These are phyloP conservation scores for Belonocnema kinseyi DNA, from an alignment of 1,140 invertebrate genomes.

Conservation along the genomic window DNA sequence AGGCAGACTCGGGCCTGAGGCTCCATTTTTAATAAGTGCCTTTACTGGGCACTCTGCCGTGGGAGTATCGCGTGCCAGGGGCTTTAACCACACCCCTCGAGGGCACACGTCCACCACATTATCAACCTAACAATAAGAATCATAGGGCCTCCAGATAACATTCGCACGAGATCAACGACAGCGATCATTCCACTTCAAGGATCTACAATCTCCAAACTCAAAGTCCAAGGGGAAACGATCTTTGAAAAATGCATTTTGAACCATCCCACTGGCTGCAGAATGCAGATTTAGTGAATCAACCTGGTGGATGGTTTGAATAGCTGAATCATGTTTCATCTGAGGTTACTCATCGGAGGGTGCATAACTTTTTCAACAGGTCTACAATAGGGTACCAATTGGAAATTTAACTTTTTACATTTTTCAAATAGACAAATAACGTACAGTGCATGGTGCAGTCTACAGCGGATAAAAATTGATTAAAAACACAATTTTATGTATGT, in stretches of 20 bases:
- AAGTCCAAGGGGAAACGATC: constrained; percentile 14
- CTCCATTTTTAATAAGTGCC: constrained; percentile 58
- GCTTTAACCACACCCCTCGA: constrained; percentile 49
- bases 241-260: constrained; percentile 16
- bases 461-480: no score
- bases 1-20: constrained; percentile 39
- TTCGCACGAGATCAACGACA: constrained; percentile 34
- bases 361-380: no score
- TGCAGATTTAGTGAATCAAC: neutral
- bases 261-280: neutral
- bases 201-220: neutral
- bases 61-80: constrained; percentile 53
- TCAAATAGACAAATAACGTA: no score
- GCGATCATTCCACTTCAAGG: constrained; percentile 27
- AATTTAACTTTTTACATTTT: no score
- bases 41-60: constrained; percentile 49
- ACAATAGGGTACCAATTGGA: no score
- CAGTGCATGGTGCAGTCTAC: no score
- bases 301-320: neutral
- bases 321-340: neutral
- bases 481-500: no score
- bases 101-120: constrained; percentile 54
- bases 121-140: constrained; percentile 40
- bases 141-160: constrained; percentile 47
- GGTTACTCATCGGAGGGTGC: no score